phyloP scores from a whole-genome alignment of 2,113 vertebrate species.

The Gobiocypris rarus region DNA sequence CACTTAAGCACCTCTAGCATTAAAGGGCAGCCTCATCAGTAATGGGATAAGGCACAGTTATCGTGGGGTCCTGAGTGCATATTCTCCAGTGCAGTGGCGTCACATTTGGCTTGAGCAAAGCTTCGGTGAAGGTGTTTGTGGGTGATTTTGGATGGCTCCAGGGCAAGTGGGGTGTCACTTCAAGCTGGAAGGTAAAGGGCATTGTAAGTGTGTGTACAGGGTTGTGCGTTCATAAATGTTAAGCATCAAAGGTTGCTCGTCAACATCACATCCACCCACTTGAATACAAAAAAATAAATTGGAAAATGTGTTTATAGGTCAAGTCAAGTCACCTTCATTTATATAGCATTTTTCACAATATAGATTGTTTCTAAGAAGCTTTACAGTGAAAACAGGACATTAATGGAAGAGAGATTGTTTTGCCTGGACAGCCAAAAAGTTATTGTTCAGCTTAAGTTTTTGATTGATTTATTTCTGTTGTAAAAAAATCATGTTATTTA shows the following conservation, averaged over 20 bases:
- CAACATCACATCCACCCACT: not conserved
- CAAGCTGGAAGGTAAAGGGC: conserved; percentile 1
- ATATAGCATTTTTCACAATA: no score
- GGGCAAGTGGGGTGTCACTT: conserved; percentile 34
- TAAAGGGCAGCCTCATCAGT: not conserved
- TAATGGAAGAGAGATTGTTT: no score
- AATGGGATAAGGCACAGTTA: not conserved
- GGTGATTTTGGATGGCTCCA: not conserved
- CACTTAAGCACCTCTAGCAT: not conserved
- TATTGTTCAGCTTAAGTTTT: no score
- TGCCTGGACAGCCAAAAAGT: no score
- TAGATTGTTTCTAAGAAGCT: no score
- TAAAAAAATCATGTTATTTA: no score
- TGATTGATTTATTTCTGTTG: no score
- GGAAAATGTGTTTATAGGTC: not conserved
- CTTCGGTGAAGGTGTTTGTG: conserved; percentile 36
- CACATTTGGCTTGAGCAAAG: not conserved
- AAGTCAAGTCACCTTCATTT: no score
- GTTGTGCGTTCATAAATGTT: not conserved
- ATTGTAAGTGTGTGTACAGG: not conserved
- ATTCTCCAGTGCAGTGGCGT: conserved; percentile 7
- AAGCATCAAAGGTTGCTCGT: not conserved
- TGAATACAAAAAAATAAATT: not conserved
- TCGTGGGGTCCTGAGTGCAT: conserved; percentile 1
- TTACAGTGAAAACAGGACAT: no score